Evolutionary conservation across 2,797 vertebrate genomes (phyloP).

Genomic region (Pipistrellus pipistrellus): DNA sequence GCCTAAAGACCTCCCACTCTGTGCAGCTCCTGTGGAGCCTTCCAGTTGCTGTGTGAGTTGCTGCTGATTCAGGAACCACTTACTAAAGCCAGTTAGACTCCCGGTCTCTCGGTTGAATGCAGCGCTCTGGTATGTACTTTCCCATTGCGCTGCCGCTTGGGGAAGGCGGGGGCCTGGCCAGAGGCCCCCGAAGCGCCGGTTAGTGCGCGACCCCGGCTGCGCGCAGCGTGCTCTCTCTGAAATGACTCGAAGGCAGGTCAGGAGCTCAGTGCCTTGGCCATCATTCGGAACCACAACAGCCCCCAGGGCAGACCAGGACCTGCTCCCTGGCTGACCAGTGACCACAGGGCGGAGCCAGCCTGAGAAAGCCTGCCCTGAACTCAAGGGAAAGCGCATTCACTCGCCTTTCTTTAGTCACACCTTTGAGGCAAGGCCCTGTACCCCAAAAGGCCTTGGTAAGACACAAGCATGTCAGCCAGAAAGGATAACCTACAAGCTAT

Average conservation of each 20-base stretch:
- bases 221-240: conserved; percentile 12
- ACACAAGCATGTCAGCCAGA: neutral
- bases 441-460: conserved; percentile 32
- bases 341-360: conserved; percentile 59
- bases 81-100: neutral
- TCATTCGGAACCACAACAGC: conserved; percentile 6
- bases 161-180: neutral
- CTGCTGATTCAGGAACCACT: neutral
- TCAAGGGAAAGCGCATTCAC: neutral
- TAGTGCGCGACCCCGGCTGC: neutral
- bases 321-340: conserved; percentile 37
- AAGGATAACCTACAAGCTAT: neutral
- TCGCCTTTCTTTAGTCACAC: neutral
- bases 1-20: neutral
- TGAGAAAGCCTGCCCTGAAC: conserved; percentile 28
- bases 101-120: neutral
- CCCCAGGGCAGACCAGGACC: conserved; percentile 41
- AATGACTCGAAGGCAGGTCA: conserved; percentile 41
- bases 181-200: neutral
- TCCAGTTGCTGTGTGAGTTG: neutral
- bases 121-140: neutral
- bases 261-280: conserved; percentile 2
- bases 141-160: neutral
- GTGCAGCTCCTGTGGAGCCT: neutral
- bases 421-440: neutral